A percentile compares a stretch with the other conserved stretches of the same genome.
Evolutionary conservation across 2,888 invertebrate genomes (phyloP).

Genomic region (Agonopterix arenella): DNA sequence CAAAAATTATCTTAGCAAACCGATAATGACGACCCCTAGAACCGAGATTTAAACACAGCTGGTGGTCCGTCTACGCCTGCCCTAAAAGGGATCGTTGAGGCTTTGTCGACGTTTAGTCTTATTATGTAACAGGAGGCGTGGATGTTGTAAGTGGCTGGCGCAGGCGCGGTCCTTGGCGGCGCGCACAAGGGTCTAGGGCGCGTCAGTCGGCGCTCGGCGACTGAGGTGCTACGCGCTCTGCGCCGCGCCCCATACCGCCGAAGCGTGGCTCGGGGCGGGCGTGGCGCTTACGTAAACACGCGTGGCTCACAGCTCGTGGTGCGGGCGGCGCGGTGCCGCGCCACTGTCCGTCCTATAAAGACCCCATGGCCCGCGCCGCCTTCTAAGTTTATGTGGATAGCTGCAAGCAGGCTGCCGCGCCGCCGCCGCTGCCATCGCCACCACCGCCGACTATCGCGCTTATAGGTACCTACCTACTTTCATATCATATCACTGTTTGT

Average conservation of each 20-base stretch:
- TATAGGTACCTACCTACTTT: conserved; percentile 50
- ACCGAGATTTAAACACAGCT: neutral
- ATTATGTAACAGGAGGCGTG: conserved; percentile 63
- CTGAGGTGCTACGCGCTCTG: conserved; percentile 69
- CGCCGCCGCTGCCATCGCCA: conserved; percentile 63
- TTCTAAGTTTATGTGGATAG: conserved; percentile 59
- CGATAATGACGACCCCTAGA: neutral
- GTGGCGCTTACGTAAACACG: conserved; percentile 77
- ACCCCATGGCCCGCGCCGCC: conserved; percentile 68
- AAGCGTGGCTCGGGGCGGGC: conserved; percentile 72
- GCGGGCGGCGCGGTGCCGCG: conserved; percentile 63
- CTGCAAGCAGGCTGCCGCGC: conserved; percentile 48
- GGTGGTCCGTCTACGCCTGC: conserved; percentile 6
- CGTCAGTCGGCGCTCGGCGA: conserved; percentile 73
- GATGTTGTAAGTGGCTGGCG: conserved; percentile 38
- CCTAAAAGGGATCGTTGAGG: conserved; percentile 15
- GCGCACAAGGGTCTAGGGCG: conserved; percentile 43
- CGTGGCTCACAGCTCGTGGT: conserved; percentile 48
- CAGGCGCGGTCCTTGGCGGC: conserved; percentile 48
- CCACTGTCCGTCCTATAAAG: conserved; percentile 66
- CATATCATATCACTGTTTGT: neutral
- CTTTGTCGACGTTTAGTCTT: conserved; percentile 45
- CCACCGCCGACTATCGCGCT: conserved; percentile 58
- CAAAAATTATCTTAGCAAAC: neutral
- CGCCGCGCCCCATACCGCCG: conserved; percentile 72